A percentile compares a stretch with the other conserved stretches of the same genome.
phyloP scores from a whole-genome alignment of 2,797 vertebrate genomes.

The Anableps anableps region DNA sequence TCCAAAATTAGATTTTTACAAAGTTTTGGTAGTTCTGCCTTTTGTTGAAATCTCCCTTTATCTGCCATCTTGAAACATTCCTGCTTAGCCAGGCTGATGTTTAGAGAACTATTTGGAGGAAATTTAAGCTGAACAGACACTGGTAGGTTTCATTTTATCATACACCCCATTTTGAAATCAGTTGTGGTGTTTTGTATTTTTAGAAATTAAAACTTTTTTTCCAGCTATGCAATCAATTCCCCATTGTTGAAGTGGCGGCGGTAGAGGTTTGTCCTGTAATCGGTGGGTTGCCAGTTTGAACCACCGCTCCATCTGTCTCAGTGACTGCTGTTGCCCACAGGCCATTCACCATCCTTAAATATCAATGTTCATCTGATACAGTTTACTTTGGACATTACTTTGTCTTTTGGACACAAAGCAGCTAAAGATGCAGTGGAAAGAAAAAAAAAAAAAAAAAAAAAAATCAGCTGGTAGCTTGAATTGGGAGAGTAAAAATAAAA shows the following conservation, averaged over 20 bases:
- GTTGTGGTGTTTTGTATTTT: background rate
- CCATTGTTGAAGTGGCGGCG: background rate
- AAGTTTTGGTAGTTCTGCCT: background rate
- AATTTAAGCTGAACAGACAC: background rate
- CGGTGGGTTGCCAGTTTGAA: background rate
- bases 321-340: background rate
- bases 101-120: background rate
- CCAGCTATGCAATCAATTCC: too few species aligned
- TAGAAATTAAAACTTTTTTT: background rate
- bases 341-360: too few species aligned
- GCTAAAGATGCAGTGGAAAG: too few species aligned
- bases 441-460: too few species aligned
- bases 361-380: too few species aligned
- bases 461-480: too few species aligned
- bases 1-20: background rate
- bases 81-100: background rate
- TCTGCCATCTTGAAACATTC: background rate
- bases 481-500: too few species aligned
- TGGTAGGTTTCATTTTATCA: background rate
- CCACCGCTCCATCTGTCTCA: background rate
- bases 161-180: background rate
- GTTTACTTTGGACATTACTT: too few species aligned
- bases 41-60: background rate
- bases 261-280: background rate
- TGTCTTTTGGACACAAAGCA: too few species aligned